Base-by-base conservation (phyloP, 1,140 invertebrate species). In the Hyles vespertilio region DNA sequence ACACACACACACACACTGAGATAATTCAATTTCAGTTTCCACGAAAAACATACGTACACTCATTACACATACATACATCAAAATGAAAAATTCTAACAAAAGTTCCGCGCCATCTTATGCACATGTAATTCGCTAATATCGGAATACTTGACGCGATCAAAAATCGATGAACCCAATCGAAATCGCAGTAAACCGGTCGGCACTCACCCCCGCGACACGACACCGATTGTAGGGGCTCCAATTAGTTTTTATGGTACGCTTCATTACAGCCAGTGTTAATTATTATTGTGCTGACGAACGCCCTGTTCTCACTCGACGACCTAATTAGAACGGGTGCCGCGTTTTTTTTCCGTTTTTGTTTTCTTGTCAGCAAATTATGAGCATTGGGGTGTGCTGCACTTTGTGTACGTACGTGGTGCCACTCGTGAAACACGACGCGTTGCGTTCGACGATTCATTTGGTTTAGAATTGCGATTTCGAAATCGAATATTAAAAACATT, bases 251-350 rank as follows among this genome's bases (percentile, higher is more conserved):
- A 85, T 79, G 72, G 70, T 74, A 72, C 74, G 83, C 75, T 85
- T 84, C 81, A 86, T 88, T 86, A 86, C 81, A 77, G 74, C 70
- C 80, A 79, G 81, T 84, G 81, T 86, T 88, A 85, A 87, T 87
- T 86, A 84, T 85, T 82, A 84, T 84, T 83, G 81, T 84, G 76
- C 74, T 72, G 74, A 77, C 76, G 78, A 81, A 79, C 75, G 70
- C 74, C 68, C 74, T 70, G 72, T 80, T 76, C 74, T 78, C 78
- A 84, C 79, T 84, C 75, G 74, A 80, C 77, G 75, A 84, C 79
- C 82, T 87, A 87, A 87, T 87, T 85, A 83, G 74, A 78, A 70
- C 77, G 73, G 64, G 67, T 63, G 65, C 60, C 62, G 65, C 47
- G 65, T 75, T 76, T 79, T 81, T 77, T 67, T 55, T 69, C 44